Base-by-base conservation (phyloP, 2,797 vertebrate genomes). In the Leuciscus waleckii region DNA sequence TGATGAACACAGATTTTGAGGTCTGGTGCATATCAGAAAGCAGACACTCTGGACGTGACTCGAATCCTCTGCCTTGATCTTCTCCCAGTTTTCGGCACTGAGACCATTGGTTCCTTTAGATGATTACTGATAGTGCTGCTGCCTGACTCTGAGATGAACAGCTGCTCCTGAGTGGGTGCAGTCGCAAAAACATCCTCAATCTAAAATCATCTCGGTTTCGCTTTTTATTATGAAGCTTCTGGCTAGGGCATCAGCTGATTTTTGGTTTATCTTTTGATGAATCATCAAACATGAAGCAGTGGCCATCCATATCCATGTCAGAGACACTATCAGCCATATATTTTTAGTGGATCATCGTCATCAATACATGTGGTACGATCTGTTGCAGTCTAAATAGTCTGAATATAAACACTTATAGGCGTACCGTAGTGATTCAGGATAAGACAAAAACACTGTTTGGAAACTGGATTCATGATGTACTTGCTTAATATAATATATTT, bases 1-100 rank as follows among this genome's bases (percentile, higher is more conserved):
- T 81, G 77, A 78, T 79, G 78, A 73, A 43, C 58, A 51, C 58
- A 51, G 41, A 51, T 85, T 26, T 80, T 21, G 23, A 54, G 11
- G 56, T 80, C 77, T 51, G 56, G 61, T 41, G 39, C 16, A 68
- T 32, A 76, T 58, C 61, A 54, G 43, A 41, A 76, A 63, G 43
- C 73, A 68, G 63, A 43, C 78, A 41, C 51, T 76, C 67, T 81
- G 69, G 67, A 81, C 79, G 49, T 32, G 41, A 90, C 82, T 86
- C 73, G 81, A 84, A 88, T 82, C 76, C 73, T 23, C 17, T 54
- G 73, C 32, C 71, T 76, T 77, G 73, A 68, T 68, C 61, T 76
- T 68, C 6, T 68, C n/a, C 39, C 43, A 67, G 58, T 67, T 83
- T 67, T 77, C 41, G 1, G 13, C 39, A 10, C 29, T 46, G 39